Conservation (phyloP, 2,113 vertebrate genomes). For the Scytalopus superciliaris region DNA sequence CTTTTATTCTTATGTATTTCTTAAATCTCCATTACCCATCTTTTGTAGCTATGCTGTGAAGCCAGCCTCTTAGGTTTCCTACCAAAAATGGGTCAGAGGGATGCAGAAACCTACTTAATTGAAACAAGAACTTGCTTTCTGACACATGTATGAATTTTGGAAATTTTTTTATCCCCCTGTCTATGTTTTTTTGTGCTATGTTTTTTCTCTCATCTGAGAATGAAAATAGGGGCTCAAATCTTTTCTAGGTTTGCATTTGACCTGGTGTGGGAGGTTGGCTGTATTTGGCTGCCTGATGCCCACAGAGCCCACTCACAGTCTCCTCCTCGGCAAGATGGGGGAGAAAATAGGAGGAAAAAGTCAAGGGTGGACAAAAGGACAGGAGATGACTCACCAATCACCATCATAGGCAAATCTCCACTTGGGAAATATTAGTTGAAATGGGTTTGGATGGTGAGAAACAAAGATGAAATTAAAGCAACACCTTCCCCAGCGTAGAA, state of each 20-base stretch:
- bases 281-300: neutral
- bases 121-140: neutral
- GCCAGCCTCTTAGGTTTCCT: neutral
- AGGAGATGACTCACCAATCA: neutral
- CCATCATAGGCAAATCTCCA: neutral
- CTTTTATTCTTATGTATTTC: too few relatives aligned
- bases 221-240: neutral
- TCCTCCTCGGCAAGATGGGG: rapidly evolving
- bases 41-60: neutral
- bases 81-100: neutral
- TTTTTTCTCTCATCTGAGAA: neutral
- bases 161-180: neutral
- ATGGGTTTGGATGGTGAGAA: neutral
- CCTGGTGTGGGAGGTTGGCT: neutral
- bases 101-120: neutral
- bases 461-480: neutral
- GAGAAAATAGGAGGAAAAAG: neutral
- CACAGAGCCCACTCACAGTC: neutral
- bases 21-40: neutral
- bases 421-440: neutral
- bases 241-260: neutral
- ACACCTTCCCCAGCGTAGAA: neutral
- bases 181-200: neutral
- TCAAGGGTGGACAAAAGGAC: neutral
- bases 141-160: neutral